Evolutionary conservation across 2,888 invertebrate genomes (phyloP).

Genomic region (Hoplodrina blanda): DNA sequence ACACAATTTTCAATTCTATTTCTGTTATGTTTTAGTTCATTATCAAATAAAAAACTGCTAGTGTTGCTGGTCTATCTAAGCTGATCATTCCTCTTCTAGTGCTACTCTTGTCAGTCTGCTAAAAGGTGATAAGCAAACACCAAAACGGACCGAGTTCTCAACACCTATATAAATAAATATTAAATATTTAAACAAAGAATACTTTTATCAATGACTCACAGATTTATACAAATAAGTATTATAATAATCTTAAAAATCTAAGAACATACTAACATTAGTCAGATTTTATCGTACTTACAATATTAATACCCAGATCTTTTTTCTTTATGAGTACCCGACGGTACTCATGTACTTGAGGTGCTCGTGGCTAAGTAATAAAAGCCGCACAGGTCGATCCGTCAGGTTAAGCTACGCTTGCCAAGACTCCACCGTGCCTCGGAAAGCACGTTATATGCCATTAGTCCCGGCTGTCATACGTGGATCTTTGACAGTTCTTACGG

Average conservation of each 20-base stretch:
- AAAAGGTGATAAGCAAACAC: conserved; percentile 18
- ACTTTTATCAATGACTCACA: conserved; percentile 45
- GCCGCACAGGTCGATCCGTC: no score
- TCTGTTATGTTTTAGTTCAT: no score
- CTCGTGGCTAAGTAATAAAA: no score
- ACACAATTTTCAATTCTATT: no score
- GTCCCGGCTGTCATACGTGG: no score
- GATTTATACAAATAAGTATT: conserved; percentile 45
- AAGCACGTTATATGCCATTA: no score
- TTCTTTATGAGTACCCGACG: conserved; percentile 19
- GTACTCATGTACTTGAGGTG: background rate
- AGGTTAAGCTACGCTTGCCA: no score
- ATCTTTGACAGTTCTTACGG: no score
- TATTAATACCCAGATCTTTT: conserved; percentile 10
- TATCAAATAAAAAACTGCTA: no score
- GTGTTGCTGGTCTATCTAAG: no score
- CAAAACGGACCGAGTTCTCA: conserved; percentile 12
- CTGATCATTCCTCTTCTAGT: background rate
- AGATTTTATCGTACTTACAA: conserved; percentile 21
- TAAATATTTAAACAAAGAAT: conserved; percentile 29
- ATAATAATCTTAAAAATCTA: conserved; percentile 44
- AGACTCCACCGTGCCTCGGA: no score
- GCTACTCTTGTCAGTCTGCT: background rate
- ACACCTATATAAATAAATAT: conserved; percentile 2
- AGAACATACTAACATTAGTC: conserved; percentile 27